A percentile compares a stretch with the other conserved stretches of the same genome.
phyloP scores from a whole-genome alignment of 1,140 invertebrate species.

The Zaprionus ornatus region DNA sequence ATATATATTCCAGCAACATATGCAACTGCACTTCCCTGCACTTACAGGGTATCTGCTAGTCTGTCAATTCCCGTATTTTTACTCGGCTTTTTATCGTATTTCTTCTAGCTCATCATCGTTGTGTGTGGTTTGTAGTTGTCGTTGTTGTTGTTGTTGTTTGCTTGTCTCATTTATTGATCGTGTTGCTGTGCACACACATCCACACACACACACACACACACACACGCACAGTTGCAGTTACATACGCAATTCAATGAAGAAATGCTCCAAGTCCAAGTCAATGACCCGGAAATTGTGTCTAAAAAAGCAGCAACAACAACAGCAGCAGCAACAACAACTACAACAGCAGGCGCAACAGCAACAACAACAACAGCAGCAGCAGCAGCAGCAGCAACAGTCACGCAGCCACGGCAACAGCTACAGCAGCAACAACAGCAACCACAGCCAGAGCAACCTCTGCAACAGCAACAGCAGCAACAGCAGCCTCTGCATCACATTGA shows the following conservation, averaged over 20 bases:
- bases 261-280: constrained; percentile 80
- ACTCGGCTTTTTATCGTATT: constrained; percentile 68
- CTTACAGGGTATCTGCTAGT: constrained; percentile 34
- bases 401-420: constrained; percentile 30
- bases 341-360: constrained; percentile 49
- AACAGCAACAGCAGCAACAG: constrained; percentile 36
- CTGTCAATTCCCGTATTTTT: neutral
- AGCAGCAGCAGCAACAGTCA: constrained; percentile 31
- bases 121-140: constrained; percentile 69
- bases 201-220: constrained; percentile 38
- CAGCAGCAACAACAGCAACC: constrained; percentile 33
- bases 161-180: constrained; percentile 82
- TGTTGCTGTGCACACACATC: constrained; percentile 70
- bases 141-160: constrained; percentile 59
- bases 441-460: constrained; percentile 46
- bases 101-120: constrained; percentile 73
- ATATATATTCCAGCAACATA: neutral
- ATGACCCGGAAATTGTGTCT: constrained; percentile 83
- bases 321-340: constrained; percentile 37
- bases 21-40: neutral
- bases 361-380: constrained; percentile 46
- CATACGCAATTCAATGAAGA: constrained; percentile 83
- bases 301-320: constrained; percentile 73
- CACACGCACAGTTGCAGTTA: constrained; percentile 60
- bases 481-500: constrained; percentile 50